Evolutionary conservation across 2,888 invertebrate genomes (phyloP), one percentile per base, ranked within the genome.

Genomic region (Chaitophorus viminalis): DNA sequence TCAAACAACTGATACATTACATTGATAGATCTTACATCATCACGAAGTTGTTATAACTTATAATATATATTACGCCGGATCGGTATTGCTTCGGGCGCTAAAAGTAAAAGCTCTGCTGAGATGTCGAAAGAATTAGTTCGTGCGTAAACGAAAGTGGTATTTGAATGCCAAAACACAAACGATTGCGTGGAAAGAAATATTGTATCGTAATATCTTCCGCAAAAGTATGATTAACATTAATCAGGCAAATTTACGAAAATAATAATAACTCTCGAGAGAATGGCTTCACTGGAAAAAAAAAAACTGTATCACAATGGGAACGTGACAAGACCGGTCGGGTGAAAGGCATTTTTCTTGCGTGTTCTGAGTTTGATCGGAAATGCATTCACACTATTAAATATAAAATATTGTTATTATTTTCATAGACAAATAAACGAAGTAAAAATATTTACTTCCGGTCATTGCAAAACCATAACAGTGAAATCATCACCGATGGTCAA

Each of bases 201-300:
- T 17, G 31, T 74, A 83, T 31, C 39, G 9, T 76, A 76, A 76
- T 75, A 83, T 60, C 18, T 54, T 74, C 29, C 29, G 29, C 25
- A 74, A 29, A 75, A 36, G 18, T 92, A 91, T 54, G 46, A 77
- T 85, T 68, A 77, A 85, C 68, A 46, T 76, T 76, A 54, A 65
- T 65, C 84, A 5, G 29, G 6, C 17, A 8, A 46, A 68, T 65
- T 84, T 77, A 17, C 11, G n/a, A 84, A 39, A 39, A 84, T 75
- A 74, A 82, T 74, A 74, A 81, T 39, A 39, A 82, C 33, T 36
- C 72, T 60, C 21, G 3, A 46, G 36, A 39, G 46, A 84, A 76
- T 84, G 31, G 68, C 21, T 65, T 65, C 65, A 6, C 31, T n/a
- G 46, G 14, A 68, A 70, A 70, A 70, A 70, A 70, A 70, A 77